Conservation (phyloP, 1,140 invertebrate species). For the Pachyrhynchus sulphureomaculatus region DNA sequence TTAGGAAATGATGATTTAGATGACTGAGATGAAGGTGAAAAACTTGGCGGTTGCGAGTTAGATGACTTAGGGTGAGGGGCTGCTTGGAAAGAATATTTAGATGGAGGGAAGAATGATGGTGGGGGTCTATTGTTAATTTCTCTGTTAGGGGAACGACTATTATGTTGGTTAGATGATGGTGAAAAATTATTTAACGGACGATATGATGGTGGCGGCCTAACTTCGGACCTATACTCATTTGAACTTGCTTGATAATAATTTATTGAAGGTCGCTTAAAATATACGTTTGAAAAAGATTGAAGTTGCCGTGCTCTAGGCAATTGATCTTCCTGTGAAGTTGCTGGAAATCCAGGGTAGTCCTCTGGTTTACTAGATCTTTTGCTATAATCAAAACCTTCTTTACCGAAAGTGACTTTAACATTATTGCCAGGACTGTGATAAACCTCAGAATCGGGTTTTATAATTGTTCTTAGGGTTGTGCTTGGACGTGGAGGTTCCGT, state of each 20-base stretch:
- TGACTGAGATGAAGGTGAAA: constrained; percentile 37
- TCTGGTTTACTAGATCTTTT: constrained; percentile 54
- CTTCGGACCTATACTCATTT: constrained; percentile 38
- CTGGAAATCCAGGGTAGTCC: constrained; percentile 30
- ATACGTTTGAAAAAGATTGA: constrained; percentile 35
- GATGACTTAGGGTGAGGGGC: constrained; percentile 31
- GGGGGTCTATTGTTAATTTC: constrained; percentile 36
- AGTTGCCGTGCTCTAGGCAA: constrained; percentile 53
- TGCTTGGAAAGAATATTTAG: constrained; percentile 39
- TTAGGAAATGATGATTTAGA: constrained; percentile 31
- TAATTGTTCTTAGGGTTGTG: constrained; percentile 78
- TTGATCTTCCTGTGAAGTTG: constrained; percentile 57
- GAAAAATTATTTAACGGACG: constrained; percentile 49
- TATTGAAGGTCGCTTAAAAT: constrained; percentile 29
- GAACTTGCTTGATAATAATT: constrained; percentile 45
- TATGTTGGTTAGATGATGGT: constrained; percentile 37
- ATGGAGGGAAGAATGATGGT: constrained; percentile 40
- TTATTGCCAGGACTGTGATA: constrained; percentile 71
- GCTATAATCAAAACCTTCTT: constrained; percentile 58
- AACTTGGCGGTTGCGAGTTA: constrained; percentile 45
- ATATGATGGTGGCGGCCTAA: constrained; percentile 45
- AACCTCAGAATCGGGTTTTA: constrained; percentile 78
- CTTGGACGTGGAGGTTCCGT: constrained; percentile 59
- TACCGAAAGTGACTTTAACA: constrained; percentile 74
- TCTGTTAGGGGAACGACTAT: constrained; percentile 27